Base-by-base conservation (phyloP, 1,140 invertebrate species). In the Conus betulinus region DNA sequence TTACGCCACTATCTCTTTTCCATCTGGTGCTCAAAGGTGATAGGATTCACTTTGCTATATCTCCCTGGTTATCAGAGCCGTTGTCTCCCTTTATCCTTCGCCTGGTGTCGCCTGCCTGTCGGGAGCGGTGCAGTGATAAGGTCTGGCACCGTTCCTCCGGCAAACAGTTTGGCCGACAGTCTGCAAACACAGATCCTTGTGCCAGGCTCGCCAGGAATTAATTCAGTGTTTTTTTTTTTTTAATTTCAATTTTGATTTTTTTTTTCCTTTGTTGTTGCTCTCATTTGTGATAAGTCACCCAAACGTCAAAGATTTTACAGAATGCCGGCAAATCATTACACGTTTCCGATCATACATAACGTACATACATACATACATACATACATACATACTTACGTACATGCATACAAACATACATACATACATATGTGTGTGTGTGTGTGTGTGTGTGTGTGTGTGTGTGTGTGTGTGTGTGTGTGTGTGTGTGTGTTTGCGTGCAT, bases 31-130 rank as follows among this genome's bases (percentile, higher is more conserved):
- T 10, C 51, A 83, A 83, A 83, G 81, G n/a, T 83, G 51, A 83
- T 83, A 39, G 51, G 81, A 83, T 83, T 83, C n/a, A 53, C 81
- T 23, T 55, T 17, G 20, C 81, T 83, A n/a, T 83, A 55, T 78
- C 76, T 39, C 76, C n/a, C 52, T 83, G 20, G 81, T 83, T 27
- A 83, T 83, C 81, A 23, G 81, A 83, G 51, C 52, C 52, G 5
- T 5, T 83, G 81, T 83, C 81, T 83, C 81, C 81, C 81, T 57
- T 53, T 83, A 83, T 83, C 20, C 51, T 20, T 20, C 8, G 11
- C 81, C 7, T 5, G n/a, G 52, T 52, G 81, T 51, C 81, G 81
- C 52, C 81, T 57, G 51, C 39, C 17, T 83, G 81, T 57, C 81
- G 81, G 76, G 39, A 23, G 51, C 11, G 7, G 8, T 17, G 81